Evolutionary conservation across 2,113 vertebrate species (phyloP).

Genomic region (Scytalopus superciliaris): DNA sequence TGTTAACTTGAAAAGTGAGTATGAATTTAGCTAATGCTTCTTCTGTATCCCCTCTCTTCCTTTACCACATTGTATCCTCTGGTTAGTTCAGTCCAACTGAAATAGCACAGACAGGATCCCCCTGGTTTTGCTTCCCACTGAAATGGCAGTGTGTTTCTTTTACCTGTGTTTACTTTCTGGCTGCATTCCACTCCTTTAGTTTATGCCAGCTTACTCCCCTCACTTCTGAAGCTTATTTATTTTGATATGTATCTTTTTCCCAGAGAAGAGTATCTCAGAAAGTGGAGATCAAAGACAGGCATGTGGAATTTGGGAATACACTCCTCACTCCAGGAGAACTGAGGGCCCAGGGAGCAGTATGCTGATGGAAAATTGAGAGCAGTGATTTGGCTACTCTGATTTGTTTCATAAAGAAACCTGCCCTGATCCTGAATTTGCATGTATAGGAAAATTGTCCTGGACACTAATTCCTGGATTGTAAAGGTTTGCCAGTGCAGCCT

Average conservation of each 20-base stretch:
- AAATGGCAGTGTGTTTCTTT: background rate
- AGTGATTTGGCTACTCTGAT: background rate
- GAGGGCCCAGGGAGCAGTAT: background rate
- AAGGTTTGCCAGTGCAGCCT: background rate
- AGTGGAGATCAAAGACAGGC: background rate
- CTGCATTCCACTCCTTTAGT: background rate
- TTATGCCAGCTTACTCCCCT: background rate
- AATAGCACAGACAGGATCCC: background rate
- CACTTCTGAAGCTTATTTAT: background rate
- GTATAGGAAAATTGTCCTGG: background rate
- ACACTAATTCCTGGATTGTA: background rate
- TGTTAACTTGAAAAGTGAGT: background rate
- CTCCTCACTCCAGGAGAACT: accelerated
- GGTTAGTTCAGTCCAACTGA: background rate
- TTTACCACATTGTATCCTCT: background rate
- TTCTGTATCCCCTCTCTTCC: background rate
- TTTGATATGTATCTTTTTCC: background rate
- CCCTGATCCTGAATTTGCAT: background rate
- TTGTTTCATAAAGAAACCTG: background rate
- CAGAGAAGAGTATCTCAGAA: background rate
- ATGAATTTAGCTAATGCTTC: background rate
- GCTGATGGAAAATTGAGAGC: background rate
- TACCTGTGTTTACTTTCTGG: background rate
- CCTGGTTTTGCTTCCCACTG: background rate
- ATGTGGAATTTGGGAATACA: background rate